These are phyloP conservation scores for Diplolepis rosae DNA, from an alignment of 2,888 invertebrate genomes.

Conservation along the genomic window DNA sequence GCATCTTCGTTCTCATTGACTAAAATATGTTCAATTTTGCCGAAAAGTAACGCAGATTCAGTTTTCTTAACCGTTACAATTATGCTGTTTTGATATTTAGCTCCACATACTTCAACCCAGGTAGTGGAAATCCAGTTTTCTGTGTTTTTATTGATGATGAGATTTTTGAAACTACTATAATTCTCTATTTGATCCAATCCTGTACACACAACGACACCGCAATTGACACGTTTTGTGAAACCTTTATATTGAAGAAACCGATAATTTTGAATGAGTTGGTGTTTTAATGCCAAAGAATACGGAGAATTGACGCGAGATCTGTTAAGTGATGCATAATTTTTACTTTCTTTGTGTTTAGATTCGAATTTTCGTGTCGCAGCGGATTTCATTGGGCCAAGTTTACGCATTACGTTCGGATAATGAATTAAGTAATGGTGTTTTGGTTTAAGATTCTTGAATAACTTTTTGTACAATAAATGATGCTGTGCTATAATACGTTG, in stretches of 20 bases:
- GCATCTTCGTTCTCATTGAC: neutral
- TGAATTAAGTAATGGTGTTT: conserved; percentile 31
- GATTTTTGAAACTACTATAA: neutral
- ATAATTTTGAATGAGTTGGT: conserved; percentile 23
- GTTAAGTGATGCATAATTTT: conserved; percentile 4
- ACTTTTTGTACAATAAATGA: no score
- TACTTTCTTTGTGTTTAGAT: conserved; percentile 18
- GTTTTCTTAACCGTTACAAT: neutral
- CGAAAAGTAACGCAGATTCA: neutral
- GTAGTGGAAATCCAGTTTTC: neutral
- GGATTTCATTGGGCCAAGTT: conserved; percentile 19
- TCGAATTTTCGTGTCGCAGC: conserved; percentile 22
- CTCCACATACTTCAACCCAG: neutral
- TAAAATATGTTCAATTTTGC: neutral
- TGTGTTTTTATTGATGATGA: neutral
- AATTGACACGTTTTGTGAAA: conserved; percentile 4
- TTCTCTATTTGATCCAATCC: neutral
- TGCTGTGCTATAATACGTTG: no score
- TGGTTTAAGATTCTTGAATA: conserved; percentile 6
- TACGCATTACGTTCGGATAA: neutral
- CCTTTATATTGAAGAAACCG: conserved; percentile 29
- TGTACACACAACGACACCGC: neutral
- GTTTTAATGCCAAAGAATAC: conserved; percentile 24
- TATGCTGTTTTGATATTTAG: neutral
- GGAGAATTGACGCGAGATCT: conserved; percentile 26